Evolutionary conservation across 2,797 vertebrate species (phyloP).

Genomic region (Sphenodon punctatus): DNA sequence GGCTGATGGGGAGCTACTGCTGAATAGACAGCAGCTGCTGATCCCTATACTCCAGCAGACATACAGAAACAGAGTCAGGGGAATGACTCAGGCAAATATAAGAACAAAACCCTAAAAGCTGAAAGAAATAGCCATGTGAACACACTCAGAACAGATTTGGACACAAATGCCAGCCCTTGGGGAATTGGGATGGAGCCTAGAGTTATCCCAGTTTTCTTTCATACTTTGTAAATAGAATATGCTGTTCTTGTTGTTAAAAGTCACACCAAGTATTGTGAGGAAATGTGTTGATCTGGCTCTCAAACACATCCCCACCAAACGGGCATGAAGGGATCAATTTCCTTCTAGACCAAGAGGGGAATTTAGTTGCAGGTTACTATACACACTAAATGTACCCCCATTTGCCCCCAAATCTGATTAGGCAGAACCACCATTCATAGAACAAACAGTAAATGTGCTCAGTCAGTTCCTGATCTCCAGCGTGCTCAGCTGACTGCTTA

Average conservation of each 20-base stretch:
- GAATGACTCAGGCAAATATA: not conserved
- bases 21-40: not conserved
- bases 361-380: not conserved
- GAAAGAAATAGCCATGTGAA: not conserved
- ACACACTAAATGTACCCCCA: too few relatives aligned
- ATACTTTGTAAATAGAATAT: not conserved
- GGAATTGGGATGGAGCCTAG: not conserved
- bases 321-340: not conserved
- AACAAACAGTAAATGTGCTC: rapidly evolving
- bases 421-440: too few relatives aligned
- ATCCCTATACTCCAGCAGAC: not conserved
- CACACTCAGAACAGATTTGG: not conserved
- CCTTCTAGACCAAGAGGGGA: not conserved
- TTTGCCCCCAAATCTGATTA: not conserved
- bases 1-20: not conserved
- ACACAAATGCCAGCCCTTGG: not conserved
- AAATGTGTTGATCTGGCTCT: not conserved
- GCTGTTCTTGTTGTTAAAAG: not conserved
- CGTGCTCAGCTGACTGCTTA: not conserved
- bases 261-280: not conserved
- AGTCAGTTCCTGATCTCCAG: not conserved
- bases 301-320: not conserved
- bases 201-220: not conserved
- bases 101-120: not conserved
- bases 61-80: not conserved